Conservation (phyloP, 2,797 vertebrate species). For the Spheniscus humboldti region DNA sequence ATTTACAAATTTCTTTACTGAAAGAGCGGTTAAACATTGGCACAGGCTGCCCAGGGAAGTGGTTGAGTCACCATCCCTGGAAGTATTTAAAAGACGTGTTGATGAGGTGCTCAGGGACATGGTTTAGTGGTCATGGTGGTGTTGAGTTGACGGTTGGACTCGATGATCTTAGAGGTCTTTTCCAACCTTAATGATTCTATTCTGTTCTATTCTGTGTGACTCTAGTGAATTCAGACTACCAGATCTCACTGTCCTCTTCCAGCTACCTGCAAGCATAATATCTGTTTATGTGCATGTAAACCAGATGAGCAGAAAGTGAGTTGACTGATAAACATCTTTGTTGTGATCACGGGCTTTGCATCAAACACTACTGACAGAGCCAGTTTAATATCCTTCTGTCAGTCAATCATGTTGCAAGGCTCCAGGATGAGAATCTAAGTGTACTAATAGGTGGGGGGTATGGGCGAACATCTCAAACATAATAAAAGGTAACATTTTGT, state of each 20-base stretch:
- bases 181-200: no score
- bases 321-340: neutral
- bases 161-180: no score
- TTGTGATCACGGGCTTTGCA: neutral
- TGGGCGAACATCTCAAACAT: neutral
- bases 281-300: neutral
- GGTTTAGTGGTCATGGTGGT: no score
- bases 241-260: neutral
- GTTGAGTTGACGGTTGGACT: no score
- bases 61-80: no score
- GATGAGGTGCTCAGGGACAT: no score
- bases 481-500: neutral
- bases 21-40: no score
- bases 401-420: neutral
- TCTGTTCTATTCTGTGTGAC: neutral
- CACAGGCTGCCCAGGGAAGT: no score
- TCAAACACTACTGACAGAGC: neutral
- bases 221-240: neutral
- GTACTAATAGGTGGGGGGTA: accelerated
- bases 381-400: neutral
- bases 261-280: neutral
- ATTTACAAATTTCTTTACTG: no score
- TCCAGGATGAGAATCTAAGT: neutral
- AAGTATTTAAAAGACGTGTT: no score
- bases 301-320: neutral